These are phyloP conservation scores for Tinea trinotella DNA, from an alignment of 2,888 invertebrate species.

Conservation along the genomic window DNA sequence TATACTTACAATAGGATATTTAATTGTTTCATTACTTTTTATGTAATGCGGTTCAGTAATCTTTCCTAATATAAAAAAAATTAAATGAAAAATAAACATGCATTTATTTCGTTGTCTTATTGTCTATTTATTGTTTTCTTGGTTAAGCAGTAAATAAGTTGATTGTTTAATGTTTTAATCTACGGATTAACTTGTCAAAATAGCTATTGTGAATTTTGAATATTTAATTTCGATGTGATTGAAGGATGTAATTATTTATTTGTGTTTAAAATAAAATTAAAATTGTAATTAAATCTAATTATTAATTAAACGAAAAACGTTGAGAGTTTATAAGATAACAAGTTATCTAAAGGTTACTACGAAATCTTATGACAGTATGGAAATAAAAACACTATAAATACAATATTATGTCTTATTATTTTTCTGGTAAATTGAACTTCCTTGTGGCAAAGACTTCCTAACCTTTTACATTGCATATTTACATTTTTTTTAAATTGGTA, in stretches of 20 bases:
- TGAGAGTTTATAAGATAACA: constrained; percentile 48
- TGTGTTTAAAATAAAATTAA: constrained; percentile 12
- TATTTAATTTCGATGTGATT: too few relatives aligned
- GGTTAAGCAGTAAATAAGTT: too few relatives aligned
- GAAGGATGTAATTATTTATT: constrained; percentile 19
- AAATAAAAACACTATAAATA: constrained; percentile 51
- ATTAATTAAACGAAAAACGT: constrained; percentile 31
- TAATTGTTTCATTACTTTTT: constrained; percentile 2
- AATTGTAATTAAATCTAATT: background rate
- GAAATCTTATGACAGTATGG: constrained; percentile 68
- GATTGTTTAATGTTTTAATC: too few relatives aligned
- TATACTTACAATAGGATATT: constrained; percentile 29
- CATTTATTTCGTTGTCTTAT: constrained; percentile 19
- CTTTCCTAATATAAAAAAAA: constrained; percentile 14
- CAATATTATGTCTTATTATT: background rate
- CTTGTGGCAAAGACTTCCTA: too few relatives aligned
- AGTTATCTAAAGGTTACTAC: constrained; percentile 62
- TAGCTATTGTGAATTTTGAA: too few relatives aligned
- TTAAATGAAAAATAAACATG: constrained; percentile 17
- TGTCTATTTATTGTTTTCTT: constrained; percentile 23
- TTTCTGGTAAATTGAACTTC: too few relatives aligned
- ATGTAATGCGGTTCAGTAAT: constrained; percentile 9
- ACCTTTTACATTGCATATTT: too few relatives aligned
- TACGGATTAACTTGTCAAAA: too few relatives aligned
- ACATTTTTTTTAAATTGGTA: too few relatives aligned